Percentiles rank a stretch among this genome's conserved stretches.
These are phyloP conservation scores for Pipra filicauda DNA, from an alignment of 2,113 vertebrate genomes.

Conservation along the genomic window DNA sequence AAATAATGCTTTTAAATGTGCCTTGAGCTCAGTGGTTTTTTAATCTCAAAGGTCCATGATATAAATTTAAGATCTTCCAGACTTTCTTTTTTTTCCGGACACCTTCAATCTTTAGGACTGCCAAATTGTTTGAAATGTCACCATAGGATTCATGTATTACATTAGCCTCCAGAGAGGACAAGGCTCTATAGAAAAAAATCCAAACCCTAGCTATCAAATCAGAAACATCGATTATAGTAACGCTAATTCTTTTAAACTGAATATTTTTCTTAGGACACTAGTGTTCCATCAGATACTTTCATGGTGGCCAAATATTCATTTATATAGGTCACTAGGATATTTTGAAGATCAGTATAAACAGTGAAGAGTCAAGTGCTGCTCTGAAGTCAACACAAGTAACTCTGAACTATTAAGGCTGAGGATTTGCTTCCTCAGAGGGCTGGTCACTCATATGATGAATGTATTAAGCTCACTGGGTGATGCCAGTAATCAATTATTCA, in stretches of 20 bases:
- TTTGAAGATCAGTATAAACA: neutral
- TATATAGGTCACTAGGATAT: neutral
- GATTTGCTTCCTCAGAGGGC: neutral
- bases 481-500: neutral
- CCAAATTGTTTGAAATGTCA: neutral
- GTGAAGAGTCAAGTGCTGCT: neutral
- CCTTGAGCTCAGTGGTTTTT: neutral
- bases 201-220: neutral
- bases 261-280: neutral
- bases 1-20: neutral
- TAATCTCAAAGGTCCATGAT: neutral
- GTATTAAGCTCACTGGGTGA: neutral
- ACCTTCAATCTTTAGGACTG: neutral
- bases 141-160: neutral
- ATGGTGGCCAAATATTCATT: neutral
- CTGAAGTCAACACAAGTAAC: neutral
- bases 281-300: neutral
- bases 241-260: neutral
- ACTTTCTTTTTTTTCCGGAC: too few species aligned
- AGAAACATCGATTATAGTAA: neutral
- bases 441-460: accelerated
- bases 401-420: neutral
- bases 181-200: neutral
- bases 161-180: neutral
- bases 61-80: neutral